Percentiles rank a stretch among this genome's conserved stretches.
These are phyloP conservation scores for Propsilocerus akamusi DNA, from an alignment of 1,140 invertebrate species.

Conservation along the genomic window DNA sequence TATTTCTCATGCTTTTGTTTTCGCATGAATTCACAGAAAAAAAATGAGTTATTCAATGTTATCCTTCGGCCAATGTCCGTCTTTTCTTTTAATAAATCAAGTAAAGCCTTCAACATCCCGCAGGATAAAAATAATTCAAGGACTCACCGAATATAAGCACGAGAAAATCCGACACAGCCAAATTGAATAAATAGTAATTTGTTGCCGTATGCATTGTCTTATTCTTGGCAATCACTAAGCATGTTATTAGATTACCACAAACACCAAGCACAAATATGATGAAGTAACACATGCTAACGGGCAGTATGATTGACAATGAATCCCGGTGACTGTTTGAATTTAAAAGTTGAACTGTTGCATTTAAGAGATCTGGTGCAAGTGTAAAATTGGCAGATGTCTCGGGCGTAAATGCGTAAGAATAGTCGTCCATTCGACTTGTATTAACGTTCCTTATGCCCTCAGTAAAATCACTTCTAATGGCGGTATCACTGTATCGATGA, in stretches of 20 bases:
- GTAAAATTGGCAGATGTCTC: background rate
- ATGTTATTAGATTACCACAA: conserved; percentile 69
- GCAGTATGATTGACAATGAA: conserved; percentile 32
- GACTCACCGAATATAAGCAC: conserved; percentile 38
- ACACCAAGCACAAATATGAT: conserved; percentile 65
- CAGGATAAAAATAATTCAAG: background rate
- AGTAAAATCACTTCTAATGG: background rate
- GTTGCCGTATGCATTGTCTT: conserved; percentile 67
- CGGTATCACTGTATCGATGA: conserved; percentile 1
- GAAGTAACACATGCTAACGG: conserved; percentile 48
- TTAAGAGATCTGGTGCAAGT: background rate
- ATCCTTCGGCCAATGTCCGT: too few species aligned
- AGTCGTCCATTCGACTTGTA: background rate
- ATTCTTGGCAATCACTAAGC: conserved; percentile 64
- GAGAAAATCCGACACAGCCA: conserved; percentile 77
- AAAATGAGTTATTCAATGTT: background rate
- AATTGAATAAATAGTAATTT: conserved; percentile 72
- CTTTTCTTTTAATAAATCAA: too few species aligned
- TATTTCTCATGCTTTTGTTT: background rate
- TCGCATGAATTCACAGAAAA: background rate
- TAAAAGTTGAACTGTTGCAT: background rate
- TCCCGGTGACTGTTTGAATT: conserved; percentile 17
- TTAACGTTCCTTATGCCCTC: background rate
- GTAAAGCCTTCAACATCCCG: too few species aligned
- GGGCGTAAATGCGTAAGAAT: background rate